Evolutionary conservation across 2,797 vertebrate genomes (phyloP), one percentile per base, ranked within the genome.

Genomic region (Sebastes iracundus): DNA sequence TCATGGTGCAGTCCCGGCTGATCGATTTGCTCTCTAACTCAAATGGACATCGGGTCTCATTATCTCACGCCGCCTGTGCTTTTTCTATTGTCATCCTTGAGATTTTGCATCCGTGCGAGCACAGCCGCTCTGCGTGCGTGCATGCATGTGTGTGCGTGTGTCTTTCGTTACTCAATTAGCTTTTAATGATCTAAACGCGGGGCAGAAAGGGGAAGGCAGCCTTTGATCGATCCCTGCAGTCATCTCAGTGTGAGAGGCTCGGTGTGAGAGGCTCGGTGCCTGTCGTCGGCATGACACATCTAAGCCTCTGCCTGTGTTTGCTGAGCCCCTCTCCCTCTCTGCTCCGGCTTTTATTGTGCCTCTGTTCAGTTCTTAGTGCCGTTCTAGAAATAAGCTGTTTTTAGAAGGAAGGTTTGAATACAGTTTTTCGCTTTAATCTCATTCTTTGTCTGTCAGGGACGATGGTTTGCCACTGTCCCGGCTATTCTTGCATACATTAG

Each of bases 171-270:
- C 84, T 88, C 80, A 88, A 87, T 92, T 88, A 89, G 74, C 67
- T 72, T 91, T 84, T 90, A 88, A 93, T 92, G 83, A 90, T 91
- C 79, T 85, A 67, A 92, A 83, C 27, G 53, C 59, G 72, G 59
- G 55, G 71, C 55, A 60, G 76, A 72, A 67, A 72, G 61, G 30
- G 72, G 73, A 77, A 73, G 81, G 81, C 84, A 87, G 78, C 73
- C 70, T 87, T 75, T 86, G 84, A 92, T 94, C 73, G 80, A 90
- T 91, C 79, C 84, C 82, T 85, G 87, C 85, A 85, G 90, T 89
- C 85, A 49, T 82, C 82, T 68, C 74, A 18, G 55, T 61, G 83
- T 84, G 85, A 88, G 77, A 49, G 68, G 65, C 78, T 84, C 5
- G 3, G 62, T 77, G 79, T 23, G 2, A 23, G 23, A 23, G 23